Base-by-base conservation (phyloP, 2,888 invertebrate species). In the Heliconius ismenius region DNA sequence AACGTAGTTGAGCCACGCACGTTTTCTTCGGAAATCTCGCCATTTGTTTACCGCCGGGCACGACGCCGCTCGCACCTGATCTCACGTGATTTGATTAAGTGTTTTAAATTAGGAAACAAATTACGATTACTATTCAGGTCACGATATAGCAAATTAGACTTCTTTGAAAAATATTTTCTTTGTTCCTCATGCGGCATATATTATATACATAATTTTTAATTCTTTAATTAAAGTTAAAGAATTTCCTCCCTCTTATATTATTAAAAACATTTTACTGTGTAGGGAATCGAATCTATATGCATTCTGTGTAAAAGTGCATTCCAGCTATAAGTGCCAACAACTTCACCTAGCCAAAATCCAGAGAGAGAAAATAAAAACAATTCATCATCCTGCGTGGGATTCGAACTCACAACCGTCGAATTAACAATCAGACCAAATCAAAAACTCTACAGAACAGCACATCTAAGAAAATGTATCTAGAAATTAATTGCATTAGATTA, bases 21-120 rank as follows among this genome's bases (percentile, higher is more conserved):
- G 79, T 80, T 77, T 77, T 75, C 73, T 76, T 63, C 67, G 78
- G 74, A 77, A 77, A 80, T 77, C 79, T 79, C 63, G 49, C 76
- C 75, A 74, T 80, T 77, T 73, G 79, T 79, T 79, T 76, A 76
- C 74, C 76, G 79, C n/a, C 73, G 43, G 60, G 64, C 78, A 73
- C 77, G 64, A 79, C 65, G 60, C 77, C 77, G 67, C 65, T 58
- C 75, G 70, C 75, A 74, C 78, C 79, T 79, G 78, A 79, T 78
- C 76, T 70, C 63, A 74, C 67, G 65, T 64, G 67, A 75, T 75
- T 73, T 76, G 70, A 79, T 76, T 78, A 74, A 54, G 73, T 24
- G 60, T 62, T 73, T 62, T 18, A 26, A 60, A 39, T 32, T 32
- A 70, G 49, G 70, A 70, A n/a, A 28, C 21, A 54, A 21, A 32